These are phyloP conservation scores for Nematopogon swammerdamellus DNA, from an alignment of 2,888 invertebrate genomes.

Conservation along the genomic window DNA sequence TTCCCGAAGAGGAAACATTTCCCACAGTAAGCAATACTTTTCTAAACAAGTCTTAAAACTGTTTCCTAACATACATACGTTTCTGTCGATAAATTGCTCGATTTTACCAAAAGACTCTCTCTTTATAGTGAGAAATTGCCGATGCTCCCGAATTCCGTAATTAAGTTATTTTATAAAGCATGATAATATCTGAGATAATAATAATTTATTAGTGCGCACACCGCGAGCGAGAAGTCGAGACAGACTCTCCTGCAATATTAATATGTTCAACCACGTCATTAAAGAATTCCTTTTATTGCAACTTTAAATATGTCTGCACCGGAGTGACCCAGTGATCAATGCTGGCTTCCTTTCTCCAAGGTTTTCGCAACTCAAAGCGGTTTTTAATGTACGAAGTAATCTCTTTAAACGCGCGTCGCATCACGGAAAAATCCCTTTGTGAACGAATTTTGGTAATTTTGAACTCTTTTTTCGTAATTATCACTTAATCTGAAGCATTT, in stretches of 20 bases:
- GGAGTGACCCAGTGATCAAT: background rate
- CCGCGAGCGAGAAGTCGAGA: no score
- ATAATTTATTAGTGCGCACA: no score
- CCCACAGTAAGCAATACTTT: no score
- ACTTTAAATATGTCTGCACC: conserved; percentile 44
- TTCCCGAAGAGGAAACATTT: no score
- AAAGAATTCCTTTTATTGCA: conserved; percentile 54
- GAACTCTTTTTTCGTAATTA: conserved; percentile 29
- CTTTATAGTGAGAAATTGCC: no score
- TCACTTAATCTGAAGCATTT: conserved; percentile 35
- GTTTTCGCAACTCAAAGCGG: conserved; percentile 39
- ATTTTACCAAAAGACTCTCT: no score
- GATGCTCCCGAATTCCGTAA: no score
- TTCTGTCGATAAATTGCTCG: no score
- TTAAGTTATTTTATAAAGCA: no score
- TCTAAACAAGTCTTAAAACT: no score
- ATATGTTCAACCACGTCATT: conserved; percentile 50
- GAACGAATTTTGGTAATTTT: conserved; percentile 30
- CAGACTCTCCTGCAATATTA: conserved; percentile 34
- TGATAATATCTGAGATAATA: no score
- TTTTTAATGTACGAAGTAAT: conserved; percentile 26
- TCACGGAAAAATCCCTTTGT: conserved; percentile 33
- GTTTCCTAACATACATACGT: no score
- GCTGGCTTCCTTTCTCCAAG: conserved; percentile 51
- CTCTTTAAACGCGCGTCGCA: conserved; percentile 18